Percentiles rank a stretch among this genome's conserved stretches.
Conservation (phyloP, 1,140 invertebrate genomes). For the Zaprionus inermis region DNA sequence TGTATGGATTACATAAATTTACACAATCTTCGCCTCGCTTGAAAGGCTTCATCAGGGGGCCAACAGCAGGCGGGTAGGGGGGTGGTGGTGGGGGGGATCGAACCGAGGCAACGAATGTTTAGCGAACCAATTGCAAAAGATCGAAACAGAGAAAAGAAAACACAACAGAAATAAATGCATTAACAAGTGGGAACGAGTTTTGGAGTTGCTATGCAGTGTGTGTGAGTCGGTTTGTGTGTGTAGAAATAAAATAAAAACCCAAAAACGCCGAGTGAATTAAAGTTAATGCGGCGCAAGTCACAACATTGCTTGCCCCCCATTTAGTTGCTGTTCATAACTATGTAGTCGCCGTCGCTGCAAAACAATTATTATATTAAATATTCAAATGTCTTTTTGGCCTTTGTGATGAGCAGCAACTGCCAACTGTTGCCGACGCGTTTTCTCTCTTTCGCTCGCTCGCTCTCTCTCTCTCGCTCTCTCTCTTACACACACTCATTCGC, state of each 20-base stretch:
- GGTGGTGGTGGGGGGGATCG: neutral
- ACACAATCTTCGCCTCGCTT: conserved; percentile 20
- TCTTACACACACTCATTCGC: no score
- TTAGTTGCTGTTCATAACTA: conserved; percentile 23
- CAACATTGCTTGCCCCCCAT: conserved; percentile 21
- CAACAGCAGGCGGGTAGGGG: neutral
- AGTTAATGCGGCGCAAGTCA: conserved; percentile 22
- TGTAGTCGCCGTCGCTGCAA: conserved; percentile 18
- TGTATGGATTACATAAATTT: conserved; percentile 28
- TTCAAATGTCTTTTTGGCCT: conserved; percentile 53
- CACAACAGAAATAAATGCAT: conserved; percentile 30
- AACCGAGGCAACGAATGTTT: neutral
- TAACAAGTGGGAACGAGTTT: conserved; percentile 15
- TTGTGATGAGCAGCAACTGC: conserved; percentile 17
- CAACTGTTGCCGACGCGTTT: neutral
- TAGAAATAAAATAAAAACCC: conserved; percentile 19
- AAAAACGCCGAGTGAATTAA: conserved; percentile 35
- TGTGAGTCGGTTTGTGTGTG: conserved; percentile 12
- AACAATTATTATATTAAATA: conserved; percentile 37
- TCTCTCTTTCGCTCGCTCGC: neutral
- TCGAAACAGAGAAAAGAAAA: conserved; percentile 2
- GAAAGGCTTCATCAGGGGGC: neutral
- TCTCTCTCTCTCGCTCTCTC: neutral
- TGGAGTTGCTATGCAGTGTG: conserved; percentile 12
- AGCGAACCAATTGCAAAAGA: neutral